These are phyloP conservation scores for Procambarus virginalis DNA, from an alignment of 1,140 invertebrate species.

Conservation along the genomic window DNA sequence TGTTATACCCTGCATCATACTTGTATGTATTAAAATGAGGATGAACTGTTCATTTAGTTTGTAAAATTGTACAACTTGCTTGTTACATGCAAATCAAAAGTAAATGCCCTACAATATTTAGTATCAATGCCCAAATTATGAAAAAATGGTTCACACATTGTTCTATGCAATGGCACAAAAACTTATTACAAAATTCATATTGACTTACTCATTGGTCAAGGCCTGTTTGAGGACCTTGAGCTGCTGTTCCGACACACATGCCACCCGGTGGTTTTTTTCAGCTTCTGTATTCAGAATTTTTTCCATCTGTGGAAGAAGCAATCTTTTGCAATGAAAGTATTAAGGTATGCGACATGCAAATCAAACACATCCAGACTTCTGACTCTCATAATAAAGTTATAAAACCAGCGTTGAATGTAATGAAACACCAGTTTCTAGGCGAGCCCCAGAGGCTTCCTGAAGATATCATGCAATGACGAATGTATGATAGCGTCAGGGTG, in stretches of 20 bases:
- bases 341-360: no score
- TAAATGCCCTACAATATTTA: background rate
- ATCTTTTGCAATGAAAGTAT: background rate
- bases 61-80: background rate
- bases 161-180: no score
- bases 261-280: background rate
- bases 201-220: slow-evolving; percentile 24
- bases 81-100: no score
- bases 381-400: no score
- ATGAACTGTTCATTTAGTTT: background rate
- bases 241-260: slow-evolving; percentile 25
- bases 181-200: background rate
- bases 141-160: background rate
- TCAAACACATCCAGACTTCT: no score
- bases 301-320: slow-evolving; percentile 27
- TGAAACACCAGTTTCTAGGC: no score
- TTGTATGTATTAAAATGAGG: background rate
- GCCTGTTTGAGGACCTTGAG: slow-evolving; percentile 29
- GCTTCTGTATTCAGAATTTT: slow-evolving; percentile 16
- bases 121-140: background rate
- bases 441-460: no score
- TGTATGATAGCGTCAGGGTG: no score
- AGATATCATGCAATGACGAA: no score
- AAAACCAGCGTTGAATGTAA: no score
- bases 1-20: no score